These are phyloP conservation scores for Apostichopus californicus DNA, from an alignment of 35 echinoderm and acorn worm genomes.

Conservation along the genomic window DNA sequence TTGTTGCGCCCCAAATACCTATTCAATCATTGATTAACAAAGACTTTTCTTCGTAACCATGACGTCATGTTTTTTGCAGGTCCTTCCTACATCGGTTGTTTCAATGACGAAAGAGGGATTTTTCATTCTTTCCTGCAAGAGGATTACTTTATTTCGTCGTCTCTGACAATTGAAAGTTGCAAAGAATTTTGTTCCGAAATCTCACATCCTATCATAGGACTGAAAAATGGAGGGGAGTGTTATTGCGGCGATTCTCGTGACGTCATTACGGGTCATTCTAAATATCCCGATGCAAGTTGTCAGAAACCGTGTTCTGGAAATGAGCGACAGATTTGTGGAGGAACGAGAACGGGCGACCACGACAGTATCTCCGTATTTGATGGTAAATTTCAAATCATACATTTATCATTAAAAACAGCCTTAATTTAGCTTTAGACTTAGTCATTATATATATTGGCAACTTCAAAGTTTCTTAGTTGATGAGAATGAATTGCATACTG, in stretches of 20 bases:
- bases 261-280: background rate
- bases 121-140: slow-evolving; percentile 50
- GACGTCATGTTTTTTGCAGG: slow-evolving; percentile 15
- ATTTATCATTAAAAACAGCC: background rate
- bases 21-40: no score
- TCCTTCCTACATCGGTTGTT: slow-evolving; percentile 82
- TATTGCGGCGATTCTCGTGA: slow-evolving; percentile 57
- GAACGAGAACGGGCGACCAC: slow-evolving; percentile 15
- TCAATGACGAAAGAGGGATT: slow-evolving; percentile 54
- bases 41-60: no score
- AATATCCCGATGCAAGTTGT: slow-evolving; percentile 57
- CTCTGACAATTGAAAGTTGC: slow-evolving; percentile 59
- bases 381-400: slow-evolving; percentile 30
- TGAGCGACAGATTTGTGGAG: slow-evolving; percentile 69
- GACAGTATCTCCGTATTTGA: slow-evolving; percentile 63
- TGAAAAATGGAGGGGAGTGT: slow-evolving; percentile 77
- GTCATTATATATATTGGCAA: background rate
- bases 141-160: slow-evolving; percentile 29
- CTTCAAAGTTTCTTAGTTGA: no score
- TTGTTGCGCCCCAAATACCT: no score
- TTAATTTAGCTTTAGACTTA: background rate
- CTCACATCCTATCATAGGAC: slow-evolving; percentile 36
- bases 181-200: slow-evolving; percentile 48
- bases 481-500: no score
- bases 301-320: slow-evolving; percentile 70